A percentile compares a stretch with the other conserved stretches of the same genome.
Conservation (phyloP, 2,797 vertebrate genomes). For the Rhinoraja longicauda region DNA sequence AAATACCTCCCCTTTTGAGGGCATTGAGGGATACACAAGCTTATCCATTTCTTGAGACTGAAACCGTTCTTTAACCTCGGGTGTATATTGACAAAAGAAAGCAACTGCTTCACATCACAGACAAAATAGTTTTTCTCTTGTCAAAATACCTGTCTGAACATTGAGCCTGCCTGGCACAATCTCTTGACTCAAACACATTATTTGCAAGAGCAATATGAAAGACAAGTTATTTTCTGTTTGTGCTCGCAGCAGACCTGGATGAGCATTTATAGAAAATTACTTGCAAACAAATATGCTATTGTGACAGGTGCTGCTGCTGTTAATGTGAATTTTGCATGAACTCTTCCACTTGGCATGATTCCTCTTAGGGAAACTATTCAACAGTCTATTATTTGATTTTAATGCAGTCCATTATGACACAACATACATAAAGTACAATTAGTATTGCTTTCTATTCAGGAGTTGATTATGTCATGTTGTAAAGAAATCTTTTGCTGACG, state of each 20-base stretch:
- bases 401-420: too few relatives aligned
- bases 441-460: neutral
- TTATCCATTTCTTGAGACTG: neutral
- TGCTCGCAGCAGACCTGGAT: neutral
- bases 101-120: neutral
- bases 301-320: neutral
- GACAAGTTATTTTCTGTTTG: neutral
- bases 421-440: neutral
- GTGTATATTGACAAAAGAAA: neutral
- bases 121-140: neutral
- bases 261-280: neutral
- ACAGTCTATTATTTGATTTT: neutral
- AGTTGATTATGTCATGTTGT: neutral
- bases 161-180: neutral
- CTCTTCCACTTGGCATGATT: neutral
- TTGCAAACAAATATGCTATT: neutral
- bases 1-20: neutral
- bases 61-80: neutral
- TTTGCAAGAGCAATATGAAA: neutral
- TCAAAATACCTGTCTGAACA: neutral
- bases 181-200: neutral
- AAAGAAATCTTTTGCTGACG: neutral
- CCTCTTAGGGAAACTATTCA: neutral
- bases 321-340: neutral
- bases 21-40: neutral